Evolutionary conservation across 1,140 invertebrate species (phyloP), one percentile per base, ranked within the genome.

Genomic region (Yoshiicerus persimilis): DNA sequence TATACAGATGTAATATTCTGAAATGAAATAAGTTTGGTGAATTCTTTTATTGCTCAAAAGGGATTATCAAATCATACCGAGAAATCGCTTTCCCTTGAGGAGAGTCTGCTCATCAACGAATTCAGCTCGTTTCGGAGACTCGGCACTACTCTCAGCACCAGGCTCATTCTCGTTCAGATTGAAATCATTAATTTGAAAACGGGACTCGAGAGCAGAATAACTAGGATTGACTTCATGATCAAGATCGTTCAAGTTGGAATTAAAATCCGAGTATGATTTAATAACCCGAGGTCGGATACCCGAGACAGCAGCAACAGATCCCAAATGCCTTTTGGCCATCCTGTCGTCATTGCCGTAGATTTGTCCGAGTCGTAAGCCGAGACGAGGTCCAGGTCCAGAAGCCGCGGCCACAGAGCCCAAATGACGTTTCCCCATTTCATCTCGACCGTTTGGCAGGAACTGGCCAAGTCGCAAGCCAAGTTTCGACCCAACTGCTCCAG

Each of bases 321-420:
- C 88, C 41, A 89, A 83, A 66, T 89, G 88, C 38, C 83, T 62
- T 36, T 89, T 89, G 20, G 32, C 75, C 75, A 80, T 36, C 34
- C 8, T 38, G 13, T 36, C 75, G 20, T 80, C 75, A 20, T n/a
- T 80, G 5, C 75, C 75, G 34, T 80, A 80, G 34, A 2, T 80
- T 38, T 80, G 75, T 23, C 66, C 66, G 66, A 80, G 20, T n/a
- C 75, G 30, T 38, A 34, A 32, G n/a, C 30, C 20, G n/a, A 80
- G 75, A 9, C 75, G 30, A 34, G 75, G 32, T 32, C 75, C 32
- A 8, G 32, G 9, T 11, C 85, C 85, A 30, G 87, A 86, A 25
- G 47, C 41, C 30, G 88, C 88, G 20, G 75, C 85, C 2, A 89
- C 39, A 4, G 30, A 39, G 11, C 88, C 88, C 30, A 89, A 83